Evolutionary conservation across 2,113 vertebrate genomes (phyloP).

Genomic region (Scytalopus superciliaris): DNA sequence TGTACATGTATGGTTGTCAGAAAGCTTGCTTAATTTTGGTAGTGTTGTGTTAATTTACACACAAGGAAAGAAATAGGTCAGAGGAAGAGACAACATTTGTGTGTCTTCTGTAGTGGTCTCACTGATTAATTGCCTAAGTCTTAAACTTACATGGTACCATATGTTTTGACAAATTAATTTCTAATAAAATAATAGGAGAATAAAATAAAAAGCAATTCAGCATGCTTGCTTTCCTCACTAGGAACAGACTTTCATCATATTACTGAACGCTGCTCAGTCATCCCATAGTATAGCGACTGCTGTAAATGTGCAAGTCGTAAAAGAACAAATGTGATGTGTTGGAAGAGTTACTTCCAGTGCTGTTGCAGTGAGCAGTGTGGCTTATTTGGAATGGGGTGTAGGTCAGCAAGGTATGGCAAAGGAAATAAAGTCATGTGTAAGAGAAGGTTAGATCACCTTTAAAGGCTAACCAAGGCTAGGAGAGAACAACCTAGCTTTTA

Average conservation of each 20-base stretch:
- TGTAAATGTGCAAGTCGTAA: background rate
- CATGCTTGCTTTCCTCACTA: background rate
- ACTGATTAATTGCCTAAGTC: background rate
- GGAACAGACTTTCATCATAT: background rate
- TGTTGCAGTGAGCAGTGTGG: background rate
- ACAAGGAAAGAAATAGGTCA: background rate
- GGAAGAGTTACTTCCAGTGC: background rate
- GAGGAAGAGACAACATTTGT: background rate
- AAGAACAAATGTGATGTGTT: background rate
- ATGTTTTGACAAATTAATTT: background rate
- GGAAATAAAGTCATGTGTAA: background rate
- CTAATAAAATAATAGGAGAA: background rate
- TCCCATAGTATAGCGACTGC: background rate
- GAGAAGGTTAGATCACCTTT: background rate
- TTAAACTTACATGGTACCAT: background rate
- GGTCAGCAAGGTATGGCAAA: background rate
- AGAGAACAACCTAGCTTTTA: background rate
- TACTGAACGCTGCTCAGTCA: background rate
- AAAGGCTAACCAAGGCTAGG: background rate
- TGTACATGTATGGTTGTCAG: background rate
- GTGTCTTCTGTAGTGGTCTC: background rate
- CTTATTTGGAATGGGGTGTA: background rate
- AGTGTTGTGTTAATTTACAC: background rate
- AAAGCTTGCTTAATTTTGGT: background rate
- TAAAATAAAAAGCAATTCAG: background rate